Evolutionary conservation across 2,888 invertebrate species (phyloP), one percentile per base, ranked within the genome.

Genomic region (Monopis laevigella): DNA sequence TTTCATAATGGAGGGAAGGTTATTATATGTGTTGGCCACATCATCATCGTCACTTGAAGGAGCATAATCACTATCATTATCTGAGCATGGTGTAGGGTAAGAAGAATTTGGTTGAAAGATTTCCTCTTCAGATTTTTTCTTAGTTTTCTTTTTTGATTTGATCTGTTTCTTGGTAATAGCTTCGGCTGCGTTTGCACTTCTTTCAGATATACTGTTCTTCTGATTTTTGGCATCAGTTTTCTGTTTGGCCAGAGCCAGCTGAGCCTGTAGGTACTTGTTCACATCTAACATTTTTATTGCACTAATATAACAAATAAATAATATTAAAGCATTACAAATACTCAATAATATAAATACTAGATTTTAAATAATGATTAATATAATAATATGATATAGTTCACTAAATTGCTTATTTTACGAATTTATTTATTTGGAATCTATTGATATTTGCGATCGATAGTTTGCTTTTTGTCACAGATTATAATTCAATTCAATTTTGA

Each of bases 261-360:
- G 80, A 40, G 52, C 68, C 56, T 73, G 73, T 3, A 80, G 59
- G 50, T 80, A 80, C 58, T 74, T 80, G 48, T 72, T 77, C 45
- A 80, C 70, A 51, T 72, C 52, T 18, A 47, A 40, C 51, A 49
- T 51, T 14, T 24, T 42, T 26, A 11, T 28, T 28, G 11, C 28
- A n/a, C 14, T 2, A 32, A 2, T 32, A n/a, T n/a, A n/a, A n/a
- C n/a, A n/a, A n/a, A n/a, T n/a, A n/a, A n/a, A n/a, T n/a, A n/a
- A n/a, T n/a, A n/a, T n/a, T n/a, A n/a, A n/a, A n/a, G n/a, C n/a
- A n/a, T n/a, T n/a, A n/a, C n/a, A n/a, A n/a, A n/a, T n/a, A n/a
- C n/a, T n/a, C n/a, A n/a, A n/a, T n/a, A n/a, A n/a, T n/a, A n/a
- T n/a, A n/a, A n/a, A n/a, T n/a, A n/a, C n/a, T n/a, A n/a, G n/a